Conservation (phyloP, 2,797 vertebrate species). For the Catamblyrhynchus diadema region DNA sequence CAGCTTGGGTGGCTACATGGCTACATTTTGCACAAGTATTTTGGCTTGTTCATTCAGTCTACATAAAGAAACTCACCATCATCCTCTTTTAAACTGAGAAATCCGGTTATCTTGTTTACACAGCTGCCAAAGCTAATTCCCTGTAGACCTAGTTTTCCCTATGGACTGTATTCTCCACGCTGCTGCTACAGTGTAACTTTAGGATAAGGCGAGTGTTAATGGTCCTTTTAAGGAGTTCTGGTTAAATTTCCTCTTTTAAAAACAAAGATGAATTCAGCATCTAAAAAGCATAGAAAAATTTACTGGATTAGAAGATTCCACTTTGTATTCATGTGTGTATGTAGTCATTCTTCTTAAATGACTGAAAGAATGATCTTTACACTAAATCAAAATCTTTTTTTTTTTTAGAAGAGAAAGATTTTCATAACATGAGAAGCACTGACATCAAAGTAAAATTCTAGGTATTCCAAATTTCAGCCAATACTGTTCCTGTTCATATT, state of each 20-base stretch:
- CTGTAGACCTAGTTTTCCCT: accelerated
- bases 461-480: background rate
- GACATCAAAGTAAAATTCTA: background rate
- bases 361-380: background rate
- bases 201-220: background rate
- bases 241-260: background rate
- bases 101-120: background rate
- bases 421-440: background rate
- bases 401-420: background rate
- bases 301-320: background rate
- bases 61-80: background rate
- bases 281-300: background rate
- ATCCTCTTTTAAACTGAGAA: background rate
- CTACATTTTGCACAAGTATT: background rate
- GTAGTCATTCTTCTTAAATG: background rate
- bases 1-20: background rate
- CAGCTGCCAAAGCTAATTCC: background rate
- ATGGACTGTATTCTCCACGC: background rate
- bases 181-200: background rate
- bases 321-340: background rate
- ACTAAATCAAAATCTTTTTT: background rate
- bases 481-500: background rate
- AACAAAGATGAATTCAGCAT: background rate
- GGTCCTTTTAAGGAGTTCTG: background rate
- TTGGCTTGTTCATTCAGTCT: background rate